These are phyloP conservation scores for Onychomys arenicola DNA, from an alignment of 2,797 vertebrate species.

Conservation along the genomic window DNA sequence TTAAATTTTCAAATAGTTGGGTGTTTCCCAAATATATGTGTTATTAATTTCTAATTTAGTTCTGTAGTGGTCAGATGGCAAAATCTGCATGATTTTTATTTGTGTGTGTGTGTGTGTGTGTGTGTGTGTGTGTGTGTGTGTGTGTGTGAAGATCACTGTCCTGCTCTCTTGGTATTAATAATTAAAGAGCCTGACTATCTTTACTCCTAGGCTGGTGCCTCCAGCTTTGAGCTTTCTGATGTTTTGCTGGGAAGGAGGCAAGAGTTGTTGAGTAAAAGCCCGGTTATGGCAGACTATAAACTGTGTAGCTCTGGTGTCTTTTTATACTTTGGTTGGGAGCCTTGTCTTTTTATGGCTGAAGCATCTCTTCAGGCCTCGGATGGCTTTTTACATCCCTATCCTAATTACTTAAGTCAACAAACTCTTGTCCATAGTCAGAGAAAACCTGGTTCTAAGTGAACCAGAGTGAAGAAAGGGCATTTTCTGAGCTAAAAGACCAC, in stretches of 20 bases:
- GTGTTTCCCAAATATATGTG: neutral
- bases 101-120: neutral
- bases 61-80: neutral
- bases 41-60: conserved; percentile 52
- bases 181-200: neutral
- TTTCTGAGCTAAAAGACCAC: conserved; percentile 2
- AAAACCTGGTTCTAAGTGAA: conserved; percentile 3
- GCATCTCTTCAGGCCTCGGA: neutral
- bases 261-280: neutral
- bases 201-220: neutral
- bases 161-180: neutral
- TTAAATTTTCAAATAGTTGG: conserved; percentile 27
- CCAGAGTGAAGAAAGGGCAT: neutral
- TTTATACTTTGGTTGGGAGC: neutral
- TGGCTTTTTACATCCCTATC: neutral
- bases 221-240: neutral
- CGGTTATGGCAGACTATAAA: neutral
- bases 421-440: neutral
- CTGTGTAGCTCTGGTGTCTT: neutral
- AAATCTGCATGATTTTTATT: neutral
- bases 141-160: neutral
- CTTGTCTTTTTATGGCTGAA: neutral
- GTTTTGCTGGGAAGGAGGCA: neutral
- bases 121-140: neutral
- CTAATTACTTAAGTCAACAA: neutral